phyloP scores from a whole-genome alignment of 2,888 invertebrate genomes.

The Drosophila parthenogenetica region DNA sequence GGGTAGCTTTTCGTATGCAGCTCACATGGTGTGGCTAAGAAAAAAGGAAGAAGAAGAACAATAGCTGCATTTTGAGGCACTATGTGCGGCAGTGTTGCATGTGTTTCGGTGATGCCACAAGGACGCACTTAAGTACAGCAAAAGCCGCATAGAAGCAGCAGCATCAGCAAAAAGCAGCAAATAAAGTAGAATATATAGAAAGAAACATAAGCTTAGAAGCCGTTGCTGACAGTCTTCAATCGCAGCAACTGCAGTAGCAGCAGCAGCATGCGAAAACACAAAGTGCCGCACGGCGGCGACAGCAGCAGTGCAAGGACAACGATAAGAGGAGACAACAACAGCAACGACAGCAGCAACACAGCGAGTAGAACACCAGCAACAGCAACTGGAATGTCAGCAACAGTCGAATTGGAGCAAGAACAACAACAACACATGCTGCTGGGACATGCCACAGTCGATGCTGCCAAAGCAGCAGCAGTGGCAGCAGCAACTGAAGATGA shows the following conservation, averaged over 20 bases:
- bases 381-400: conserved; percentile 24
- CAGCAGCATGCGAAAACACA: conserved; percentile 79
- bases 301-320: conserved; percentile 57
- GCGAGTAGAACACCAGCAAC: conserved; percentile 24
- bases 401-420: conserved; percentile 58
- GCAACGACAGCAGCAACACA: conserved; percentile 39
- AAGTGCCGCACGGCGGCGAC: conserved; percentile 71
- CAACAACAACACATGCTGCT: conserved; percentile 48
- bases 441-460: conserved; percentile 49
- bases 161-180: conserved; percentile 33
- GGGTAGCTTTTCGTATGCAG: conserved; percentile 50
- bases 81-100: conserved; percentile 61
- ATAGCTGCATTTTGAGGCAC: conserved; percentile 37
- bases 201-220: conserved; percentile 44
- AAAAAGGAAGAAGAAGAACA: conserved; percentile 48
- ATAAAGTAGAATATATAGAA: conserved; percentile 7
- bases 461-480: conserved; percentile 33
- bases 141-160: conserved; percentile 13
- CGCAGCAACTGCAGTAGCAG: conserved; percentile 65
- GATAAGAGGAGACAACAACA: conserved; percentile 47
- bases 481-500: conserved; percentile 29
- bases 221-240: conserved; percentile 39
- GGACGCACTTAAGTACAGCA: conserved; percentile 65
- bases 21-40: conserved; percentile 50
- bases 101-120: conserved; percentile 76